Percentiles rank a stretch among this genome's conserved stretches.
These are phyloP conservation scores for Cotesia glomerata DNA, from an alignment of 1,140 invertebrate species.

Conservation along the genomic window DNA sequence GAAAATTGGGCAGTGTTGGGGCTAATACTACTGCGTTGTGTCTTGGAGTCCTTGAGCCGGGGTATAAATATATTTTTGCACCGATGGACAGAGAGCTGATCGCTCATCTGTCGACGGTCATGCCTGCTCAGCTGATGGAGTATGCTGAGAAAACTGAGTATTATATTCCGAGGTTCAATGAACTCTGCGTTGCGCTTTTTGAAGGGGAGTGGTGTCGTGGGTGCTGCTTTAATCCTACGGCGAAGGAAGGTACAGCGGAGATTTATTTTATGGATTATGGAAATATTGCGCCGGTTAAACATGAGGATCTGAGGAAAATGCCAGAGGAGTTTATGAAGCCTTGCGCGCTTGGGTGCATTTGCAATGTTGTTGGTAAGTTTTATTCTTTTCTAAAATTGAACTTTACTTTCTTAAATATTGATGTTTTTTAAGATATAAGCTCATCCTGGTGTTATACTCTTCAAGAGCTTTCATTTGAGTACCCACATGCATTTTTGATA, in stretches of 20 bases:
- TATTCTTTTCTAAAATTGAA: no score
- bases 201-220: constrained; percentile 48
- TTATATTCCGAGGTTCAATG: constrained; percentile 52
- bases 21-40: constrained; percentile 35
- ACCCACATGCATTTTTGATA: no score
- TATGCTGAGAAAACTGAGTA: constrained; percentile 39
- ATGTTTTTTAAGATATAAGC: neutral
- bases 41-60: constrained; percentile 22
- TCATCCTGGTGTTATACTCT: no score
- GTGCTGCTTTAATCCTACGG: constrained; percentile 35
- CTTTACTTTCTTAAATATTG: neutral
- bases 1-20: constrained; percentile 46
- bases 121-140: constrained; percentile 42
- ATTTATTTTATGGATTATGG: constrained; percentile 55
- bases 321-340: constrained; percentile 47
- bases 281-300: constrained; percentile 42
- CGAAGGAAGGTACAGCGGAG: constrained; percentile 12
- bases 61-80: constrained; percentile 35
- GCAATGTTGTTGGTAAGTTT: constrained; percentile 46
- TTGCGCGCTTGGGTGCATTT: constrained; percentile 38
- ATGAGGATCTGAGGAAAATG: constrained; percentile 52
- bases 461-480: no score
- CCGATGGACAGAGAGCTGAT: constrained; percentile 39
- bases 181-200: constrained; percentile 53
- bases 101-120: constrained; percentile 35